Base-by-base conservation (phyloP, 2,797 vertebrate genomes). In the Alauda arvensis region DNA sequence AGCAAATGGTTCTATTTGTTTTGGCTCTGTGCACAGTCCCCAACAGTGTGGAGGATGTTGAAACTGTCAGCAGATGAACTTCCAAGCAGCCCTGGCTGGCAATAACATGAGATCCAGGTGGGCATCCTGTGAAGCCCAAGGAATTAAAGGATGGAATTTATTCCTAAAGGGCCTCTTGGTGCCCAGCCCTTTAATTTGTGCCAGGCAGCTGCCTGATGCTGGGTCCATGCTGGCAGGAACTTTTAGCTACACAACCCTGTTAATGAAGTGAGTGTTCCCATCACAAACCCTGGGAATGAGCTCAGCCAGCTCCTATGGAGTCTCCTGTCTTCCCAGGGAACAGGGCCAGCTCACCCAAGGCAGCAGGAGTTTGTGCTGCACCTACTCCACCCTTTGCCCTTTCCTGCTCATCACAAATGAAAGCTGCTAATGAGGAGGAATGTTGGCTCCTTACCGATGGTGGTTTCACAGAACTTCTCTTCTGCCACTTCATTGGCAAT, bases 401-500 rank as follows among this genome's bases (percentile, higher is more conserved):
- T 10, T 51, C 56, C 79, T 46, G 72, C 71, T 77, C 12, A 0
- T 67, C 43, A 37, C 83, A 51, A 65, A 34, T 0, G 4, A 48
- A 26, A 53, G 74, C 66, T 77, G 69, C 42, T 49, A 17, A 60
- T 0, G 21, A 85, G 77, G 51, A 18, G 56, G 68, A 67, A 9
- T 20, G 18, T 3, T 25, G 61, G 74, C 74, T 93, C 61, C 93
- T 91, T 97, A 99, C 99, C 99, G 1, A 99, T 99, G 49, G 99
- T 99, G 17, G 99, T 99, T 94, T 99, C 99, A 63, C 99, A 99
- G 96, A 99, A 99, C 95, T 99, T 99, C 94, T 98, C 99, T 1
- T 98, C 98, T 17, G 99, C 99, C 42, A 99, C 99, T 91, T 99
- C 99, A 12, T 87, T 98, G 92, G 99, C 99, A 42, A 99, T 98